phyloP scores from a whole-genome alignment of 64 coral and sea anemone species.

The Dendronephthya gigantea region DNA sequence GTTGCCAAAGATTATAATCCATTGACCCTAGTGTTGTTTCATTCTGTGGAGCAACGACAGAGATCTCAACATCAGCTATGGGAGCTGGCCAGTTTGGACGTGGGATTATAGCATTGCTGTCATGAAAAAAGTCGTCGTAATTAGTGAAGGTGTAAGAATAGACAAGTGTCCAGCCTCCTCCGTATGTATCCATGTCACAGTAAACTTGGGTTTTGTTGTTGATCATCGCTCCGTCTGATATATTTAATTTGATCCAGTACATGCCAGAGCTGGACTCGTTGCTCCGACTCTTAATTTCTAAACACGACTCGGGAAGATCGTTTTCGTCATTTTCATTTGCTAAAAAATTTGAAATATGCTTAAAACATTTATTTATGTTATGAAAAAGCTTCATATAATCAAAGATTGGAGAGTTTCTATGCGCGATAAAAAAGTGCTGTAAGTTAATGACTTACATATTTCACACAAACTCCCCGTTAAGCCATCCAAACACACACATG shows the following conservation, averaged over 20 bases:
- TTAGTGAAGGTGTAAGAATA: conserved; percentile 6
- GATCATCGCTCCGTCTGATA: no score
- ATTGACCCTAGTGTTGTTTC: neutral
- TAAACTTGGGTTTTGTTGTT: neutral
- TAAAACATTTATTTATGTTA: neutral
- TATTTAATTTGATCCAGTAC: neutral
- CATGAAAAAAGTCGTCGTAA: neutral
- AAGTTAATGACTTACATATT: neutral
- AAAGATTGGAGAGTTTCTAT: no score
- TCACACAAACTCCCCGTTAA: neutral
- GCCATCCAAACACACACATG: neutral
- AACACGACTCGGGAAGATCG: neutral
- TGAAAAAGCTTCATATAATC: neutral
- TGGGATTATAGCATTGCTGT: neutral
- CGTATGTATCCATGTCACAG: neutral
- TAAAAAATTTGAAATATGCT: neutral
- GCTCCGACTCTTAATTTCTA: neutral
- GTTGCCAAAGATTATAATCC: neutral
- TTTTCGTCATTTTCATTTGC: neutral
- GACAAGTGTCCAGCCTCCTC: conserved; percentile 4
- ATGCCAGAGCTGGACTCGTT: neutral
- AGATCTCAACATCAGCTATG: neutral
- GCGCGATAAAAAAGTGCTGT: no score
- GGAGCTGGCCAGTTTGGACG: neutral
- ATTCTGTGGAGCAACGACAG: neutral